These are phyloP conservation scores for Clarias gariepinus DNA, from an alignment of 2,113 vertebrate species.

Conservation along the genomic window DNA sequence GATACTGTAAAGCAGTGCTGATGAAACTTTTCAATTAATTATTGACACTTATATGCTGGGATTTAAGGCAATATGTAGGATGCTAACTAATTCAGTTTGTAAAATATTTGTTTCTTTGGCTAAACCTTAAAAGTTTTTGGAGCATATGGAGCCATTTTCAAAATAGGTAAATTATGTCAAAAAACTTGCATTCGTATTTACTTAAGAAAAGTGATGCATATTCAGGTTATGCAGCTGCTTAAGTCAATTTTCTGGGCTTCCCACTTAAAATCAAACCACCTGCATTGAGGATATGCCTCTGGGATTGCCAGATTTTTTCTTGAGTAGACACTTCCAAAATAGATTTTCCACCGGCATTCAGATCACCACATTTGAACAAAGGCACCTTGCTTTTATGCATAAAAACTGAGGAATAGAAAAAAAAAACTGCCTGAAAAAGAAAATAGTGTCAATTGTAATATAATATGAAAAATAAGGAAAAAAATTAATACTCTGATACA, in stretches of 20 bases:
- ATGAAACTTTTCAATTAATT: neutral
- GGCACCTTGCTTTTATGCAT: neutral
- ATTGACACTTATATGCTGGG: neutral
- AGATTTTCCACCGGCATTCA: neutral
- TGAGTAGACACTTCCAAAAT: neutral
- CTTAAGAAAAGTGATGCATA: neutral
- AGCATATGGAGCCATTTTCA: neutral
- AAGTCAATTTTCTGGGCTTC: neutral
- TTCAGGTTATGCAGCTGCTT: constrained; percentile 12
- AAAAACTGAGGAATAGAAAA: neutral
- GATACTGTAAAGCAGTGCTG: neutral
- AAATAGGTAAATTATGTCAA: neutral
- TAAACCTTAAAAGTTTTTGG: neutral
- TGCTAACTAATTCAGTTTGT: neutral
- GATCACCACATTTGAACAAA: neutral
- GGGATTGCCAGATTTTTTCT: neutral
- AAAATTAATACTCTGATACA: neutral
- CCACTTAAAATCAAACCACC: constrained; percentile 1
- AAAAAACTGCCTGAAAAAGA: neutral
- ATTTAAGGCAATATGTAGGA: neutral
- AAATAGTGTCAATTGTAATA: neutral
- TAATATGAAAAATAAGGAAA: neutral
- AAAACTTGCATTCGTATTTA: neutral
- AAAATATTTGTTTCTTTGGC: neutral
- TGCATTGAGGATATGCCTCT: neutral